Evolutionary conservation across 2,888 invertebrate species (phyloP), one percentile per base, ranked within the genome.

Genomic region (Folsomia candida): DNA sequence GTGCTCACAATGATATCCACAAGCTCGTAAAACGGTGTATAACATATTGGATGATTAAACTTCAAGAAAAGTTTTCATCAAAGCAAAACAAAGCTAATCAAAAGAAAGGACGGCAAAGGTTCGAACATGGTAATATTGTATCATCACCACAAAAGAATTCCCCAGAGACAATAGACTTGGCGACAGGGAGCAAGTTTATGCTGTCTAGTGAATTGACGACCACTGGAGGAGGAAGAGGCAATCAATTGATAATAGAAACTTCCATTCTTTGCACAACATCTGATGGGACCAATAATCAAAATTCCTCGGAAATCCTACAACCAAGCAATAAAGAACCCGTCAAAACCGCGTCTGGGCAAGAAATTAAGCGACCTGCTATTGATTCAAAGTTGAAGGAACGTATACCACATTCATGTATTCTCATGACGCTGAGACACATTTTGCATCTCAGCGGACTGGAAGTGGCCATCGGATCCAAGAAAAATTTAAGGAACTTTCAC

Each of bases 351-450:
- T 18, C 47, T 11, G 9, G 9, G 9, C 47, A 47, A 47, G n/a
- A 63, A 57, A 18, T 26, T 20, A 14, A 18, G 2, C 22, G 62
- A 29, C 29, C 62, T 9, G 20, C 27, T n/a, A n/a, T 29, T 1
- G 65, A 61, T 54, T 51, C 59, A 4, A 51, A 62, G 6, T 51
- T 75, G 18, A 69, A 69, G n/a, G 27, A 70, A 20, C 22, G 28
- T 14, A 61, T 78, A 28, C 75, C 75, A 1, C 64, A 71, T 28
- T 47, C 60, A 1, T 67, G 70, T 51, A 58, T 78, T 22, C 51
- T 78, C 59, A 68, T 69, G 6, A 54, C 71, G 2, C 18, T 78
- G 18, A 68, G 71, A 9, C 73, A 74, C n/a, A 67, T 78, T 4
- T 65, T 77, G 14, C 70, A 69, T 54, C 25, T 74, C 2, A 69